These are phyloP conservation scores for Centropus bengalensis DNA, from an alignment of 2,113 vertebrate species.

Conservation along the genomic window DNA sequence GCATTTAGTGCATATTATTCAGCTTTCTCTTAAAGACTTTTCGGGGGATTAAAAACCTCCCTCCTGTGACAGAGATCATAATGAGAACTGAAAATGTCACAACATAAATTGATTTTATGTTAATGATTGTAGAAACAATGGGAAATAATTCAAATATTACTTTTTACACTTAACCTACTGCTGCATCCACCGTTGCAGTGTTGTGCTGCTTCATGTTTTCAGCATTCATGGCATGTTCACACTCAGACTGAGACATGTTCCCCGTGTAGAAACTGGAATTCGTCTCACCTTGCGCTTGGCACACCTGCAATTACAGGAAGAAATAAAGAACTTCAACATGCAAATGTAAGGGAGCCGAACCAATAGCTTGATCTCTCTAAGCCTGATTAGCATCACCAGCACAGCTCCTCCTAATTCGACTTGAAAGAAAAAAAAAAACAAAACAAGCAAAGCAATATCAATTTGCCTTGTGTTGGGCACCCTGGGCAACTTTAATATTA, in stretches of 20 bases:
- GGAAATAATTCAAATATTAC: constrained; percentile 12
- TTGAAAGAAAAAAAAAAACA: background rate
- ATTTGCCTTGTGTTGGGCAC: background rate
- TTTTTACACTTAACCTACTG: background rate
- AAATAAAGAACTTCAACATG: background rate
- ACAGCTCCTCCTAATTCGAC: background rate
- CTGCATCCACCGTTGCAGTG: background rate
- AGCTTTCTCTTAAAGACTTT: constrained; percentile 55
- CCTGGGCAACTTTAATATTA: background rate
- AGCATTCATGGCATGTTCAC: accelerated
- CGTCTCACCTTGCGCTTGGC: background rate
- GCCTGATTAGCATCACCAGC: background rate
- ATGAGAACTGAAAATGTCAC: constrained; percentile 69
- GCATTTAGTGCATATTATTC: constrained; percentile 50
- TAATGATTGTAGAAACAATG: constrained; percentile 49
- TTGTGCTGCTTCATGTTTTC: background rate
- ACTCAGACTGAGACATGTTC: background rate
- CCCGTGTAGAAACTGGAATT: background rate
- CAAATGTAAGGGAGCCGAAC: background rate
- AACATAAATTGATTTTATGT: constrained; percentile 68
- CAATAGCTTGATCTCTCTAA: background rate
- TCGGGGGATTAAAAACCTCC: constrained; percentile 54
- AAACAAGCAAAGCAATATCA: background rate
- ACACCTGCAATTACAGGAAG: background rate
- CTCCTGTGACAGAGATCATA: constrained; percentile 51